Evolutionary conservation across 2,113 vertebrate species (phyloP), one percentile per base, ranked within the genome.

Genomic region (Melanocharis versteri): DNA sequence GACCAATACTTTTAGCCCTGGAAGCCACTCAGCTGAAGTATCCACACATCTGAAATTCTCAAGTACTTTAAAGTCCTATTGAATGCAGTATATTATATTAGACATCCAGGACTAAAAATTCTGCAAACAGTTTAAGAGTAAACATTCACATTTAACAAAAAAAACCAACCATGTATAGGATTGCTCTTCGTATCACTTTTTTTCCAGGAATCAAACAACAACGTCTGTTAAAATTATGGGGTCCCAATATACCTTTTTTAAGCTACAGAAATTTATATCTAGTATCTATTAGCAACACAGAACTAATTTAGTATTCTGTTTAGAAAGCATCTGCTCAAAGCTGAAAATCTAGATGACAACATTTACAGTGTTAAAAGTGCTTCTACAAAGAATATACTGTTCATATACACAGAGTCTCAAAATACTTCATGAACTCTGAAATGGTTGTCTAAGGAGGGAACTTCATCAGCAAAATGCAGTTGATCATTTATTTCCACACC

Each of bases 371-470:
- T 83, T 86, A 87, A 82, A 96, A 97, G 90, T 93, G 68, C 79
- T 96, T 91, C 85, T 93, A 57, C 54, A 90, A 54, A 61, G 27
- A 96, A 85, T 48, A 77, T 24, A 68, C 61, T 83, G 76, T 35
- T 90, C 86, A 93, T 71, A 60, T 60, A 85, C 64, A 87, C 27
- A 42, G 47, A 89, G 82, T 83, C 90, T 98, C 96, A 98, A 94
- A 98, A 98, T 68, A 98, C 98, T 97, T 98, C 98, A 91, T 99
- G 98, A 96, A 99, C 98, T 97, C 98, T 98, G 98, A 99, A 99
- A 97, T 99, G 99, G 97, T 99, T 99, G 57, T 99, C 98, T 94
- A 99, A 98, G 85, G 98, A 99, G 48, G 99, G 98, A 10, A 97
- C 96, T 54, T 99, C 98, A 13, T 99, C 98, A 68, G 98, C 97